phyloP scores from a whole-genome alignment of 2,888 invertebrate species.

The Thelaira solivaga region DNA sequence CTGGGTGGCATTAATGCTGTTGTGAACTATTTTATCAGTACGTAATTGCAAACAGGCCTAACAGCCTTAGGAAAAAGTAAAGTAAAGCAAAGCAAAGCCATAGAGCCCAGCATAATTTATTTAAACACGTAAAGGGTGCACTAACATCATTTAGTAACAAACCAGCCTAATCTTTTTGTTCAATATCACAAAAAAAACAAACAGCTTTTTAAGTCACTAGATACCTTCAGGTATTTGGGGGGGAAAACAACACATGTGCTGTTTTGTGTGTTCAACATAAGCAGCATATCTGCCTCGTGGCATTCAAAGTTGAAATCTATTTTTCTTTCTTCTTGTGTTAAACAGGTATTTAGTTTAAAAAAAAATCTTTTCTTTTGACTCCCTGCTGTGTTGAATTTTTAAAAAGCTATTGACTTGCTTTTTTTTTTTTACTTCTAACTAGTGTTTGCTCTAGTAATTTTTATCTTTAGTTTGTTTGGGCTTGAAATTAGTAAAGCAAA shows the following conservation, averaged over 20 bases:
- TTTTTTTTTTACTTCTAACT: background rate
- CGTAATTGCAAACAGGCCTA: conserved; percentile 8
- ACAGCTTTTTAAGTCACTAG: conserved; percentile 43
- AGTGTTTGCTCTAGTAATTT: background rate
- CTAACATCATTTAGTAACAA: conserved; percentile 34
- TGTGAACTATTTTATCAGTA: no score
- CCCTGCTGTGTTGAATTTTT: background rate
- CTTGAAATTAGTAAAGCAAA: background rate
- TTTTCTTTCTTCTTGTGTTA: background rate
- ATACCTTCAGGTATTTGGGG: conserved; percentile 48
- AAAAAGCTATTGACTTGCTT: conserved; percentile 12
- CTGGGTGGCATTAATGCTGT: background rate
- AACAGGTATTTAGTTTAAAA: conserved; percentile 38
- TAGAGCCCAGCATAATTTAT: conserved; percentile 39
- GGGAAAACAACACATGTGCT: conserved; percentile 2
- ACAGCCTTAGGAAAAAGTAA: background rate
- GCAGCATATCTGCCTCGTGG: conserved; percentile 15
- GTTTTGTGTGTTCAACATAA: background rate
- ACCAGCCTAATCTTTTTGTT: conserved; percentile 46
- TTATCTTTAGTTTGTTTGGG: background rate
- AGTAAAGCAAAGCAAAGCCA: background rate
- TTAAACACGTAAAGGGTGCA: conserved; percentile 54
- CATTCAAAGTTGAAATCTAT: background rate
- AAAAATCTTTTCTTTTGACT: conserved; percentile 24
- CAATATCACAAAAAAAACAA: conserved; percentile 11